These are phyloP conservation scores for Paragorgia papillata DNA, from an alignment of 92 coral and sea anemone species.

Conservation along the genomic window DNA sequence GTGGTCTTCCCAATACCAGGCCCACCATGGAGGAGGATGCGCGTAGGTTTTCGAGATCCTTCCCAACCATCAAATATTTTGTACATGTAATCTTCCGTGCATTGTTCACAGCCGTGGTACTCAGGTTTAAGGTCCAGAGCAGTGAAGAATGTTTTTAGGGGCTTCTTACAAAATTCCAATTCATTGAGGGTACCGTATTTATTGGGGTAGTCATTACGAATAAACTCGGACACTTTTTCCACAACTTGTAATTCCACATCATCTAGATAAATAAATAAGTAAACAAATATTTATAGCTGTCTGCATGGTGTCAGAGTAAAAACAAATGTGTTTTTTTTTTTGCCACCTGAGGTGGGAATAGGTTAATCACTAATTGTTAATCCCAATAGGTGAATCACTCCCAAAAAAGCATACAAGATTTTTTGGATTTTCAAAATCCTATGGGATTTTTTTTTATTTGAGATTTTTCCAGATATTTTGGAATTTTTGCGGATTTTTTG, in stretches of 20 bases:
- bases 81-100: slow-evolving; percentile 2
- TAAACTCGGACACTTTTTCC: slow-evolving; percentile 11
- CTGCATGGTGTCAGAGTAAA: too few relatives aligned
- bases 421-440: too few relatives aligned
- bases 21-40: slow-evolving; percentile 4
- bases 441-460: too few relatives aligned
- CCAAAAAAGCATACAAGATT: too few relatives aligned
- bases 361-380: too few relatives aligned
- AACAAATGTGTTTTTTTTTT: too few relatives aligned
- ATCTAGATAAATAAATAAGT: not conserved
- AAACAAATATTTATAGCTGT: too few relatives aligned
- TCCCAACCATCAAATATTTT: not conserved
- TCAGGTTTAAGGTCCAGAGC: not conserved
- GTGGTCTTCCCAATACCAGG: slow-evolving; percentile 15
- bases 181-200: not conserved
- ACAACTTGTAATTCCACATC: not conserved
- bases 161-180: not conserved
- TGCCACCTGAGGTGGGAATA: too few relatives aligned
- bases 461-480: too few relatives aligned
- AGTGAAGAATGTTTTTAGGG: not conserved
- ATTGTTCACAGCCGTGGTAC: not conserved
- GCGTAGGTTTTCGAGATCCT: not conserved
- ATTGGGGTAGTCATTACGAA: slow-evolving; percentile 7
- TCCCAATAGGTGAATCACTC: too few relatives aligned
- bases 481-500: too few relatives aligned